Evolutionary conservation across 2,113 vertebrate species (phyloP), one percentile per base, ranked within the genome.

Genomic region (Poicephalus meyeri): DNA sequence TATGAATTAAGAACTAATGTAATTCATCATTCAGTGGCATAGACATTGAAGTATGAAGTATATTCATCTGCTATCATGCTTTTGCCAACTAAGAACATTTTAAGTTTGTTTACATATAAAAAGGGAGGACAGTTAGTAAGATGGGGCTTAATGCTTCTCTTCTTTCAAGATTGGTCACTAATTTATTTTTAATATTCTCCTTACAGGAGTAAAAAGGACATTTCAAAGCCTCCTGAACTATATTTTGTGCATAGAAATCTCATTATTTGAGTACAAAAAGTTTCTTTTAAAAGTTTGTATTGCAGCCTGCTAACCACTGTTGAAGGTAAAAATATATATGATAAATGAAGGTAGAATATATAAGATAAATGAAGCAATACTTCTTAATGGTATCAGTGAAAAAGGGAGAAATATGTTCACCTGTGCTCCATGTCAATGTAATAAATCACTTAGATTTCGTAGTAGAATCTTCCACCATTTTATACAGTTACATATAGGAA

Each of bases 341-440:
- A 93, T 80, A 96, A 96, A 95, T 97, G 96, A 97, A 93, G 80
- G 77, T 80, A 92, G 86, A 90, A 94, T 88, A 84, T 84, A 79
- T 92, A 97, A 96, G 88, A 97, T 92, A 95, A 96, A 97, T 95
- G 95, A 97, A 96, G 81, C 95, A 96, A 96, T 97, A 94, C n/a
- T 92, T 88, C 86, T 92, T 95, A 97, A 97, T 96, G 71, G 79
- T 91, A 95, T 91, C 95, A 96, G 52, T 74, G 93, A 84, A 95
- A 94, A 93, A 85, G 66, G 86, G 96, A 96, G 91, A 97, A 96
- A 94, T 96, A 96, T 89, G 69, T 88, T 97, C 92, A 97, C 91
- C 80, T 96, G 85, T 78, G 81, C 84, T 96, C 73, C 55, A 76
- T 91, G 95, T 91, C 72, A 50, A 80, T 71, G 83, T 82, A 96